phyloP scores from a whole-genome alignment of 2,888 invertebrate species.

The Saturnia japonica region DNA sequence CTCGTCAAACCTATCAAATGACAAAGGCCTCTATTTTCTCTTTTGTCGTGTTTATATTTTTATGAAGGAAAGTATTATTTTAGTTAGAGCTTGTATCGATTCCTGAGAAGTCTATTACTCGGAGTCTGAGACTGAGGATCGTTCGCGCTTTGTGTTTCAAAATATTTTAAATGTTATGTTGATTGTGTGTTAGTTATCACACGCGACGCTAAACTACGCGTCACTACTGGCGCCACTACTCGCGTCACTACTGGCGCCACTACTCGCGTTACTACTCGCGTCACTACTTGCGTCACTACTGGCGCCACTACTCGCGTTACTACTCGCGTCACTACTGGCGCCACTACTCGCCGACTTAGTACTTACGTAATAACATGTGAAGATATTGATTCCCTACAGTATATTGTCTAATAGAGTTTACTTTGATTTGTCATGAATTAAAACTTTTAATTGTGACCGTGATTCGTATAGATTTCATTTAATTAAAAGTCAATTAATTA shows the following conservation, averaged over 20 bases:
- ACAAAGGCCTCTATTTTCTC: conserved; percentile 5
- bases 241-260: no score
- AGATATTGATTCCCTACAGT: not conserved
- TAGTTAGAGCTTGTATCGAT: not conserved
- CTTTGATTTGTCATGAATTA: not conserved
- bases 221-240: no score
- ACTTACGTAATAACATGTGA: not conserved
- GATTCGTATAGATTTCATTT: no score
- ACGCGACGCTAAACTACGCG: not conserved
- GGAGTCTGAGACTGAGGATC: not conserved
- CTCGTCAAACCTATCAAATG: conserved; percentile 11
- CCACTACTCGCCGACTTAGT: not conserved
- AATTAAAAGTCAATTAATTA: no score
- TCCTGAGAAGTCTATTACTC: not conserved
- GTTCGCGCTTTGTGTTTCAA: not conserved
- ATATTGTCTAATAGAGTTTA: not conserved
- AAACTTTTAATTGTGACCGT: not conserved
- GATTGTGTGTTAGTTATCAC: not conserved
- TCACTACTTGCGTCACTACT: no score
- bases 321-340: no score
- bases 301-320: no score
- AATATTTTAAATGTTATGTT: not conserved
- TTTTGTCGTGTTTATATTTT: not conserved
- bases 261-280: no score
- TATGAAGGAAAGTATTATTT: not conserved